Percentiles rank a stretch among this genome's conserved stretches.
phyloP scores from a whole-genome alignment of 1,140 invertebrate genomes.

The Zaprionus capensis region DNA sequence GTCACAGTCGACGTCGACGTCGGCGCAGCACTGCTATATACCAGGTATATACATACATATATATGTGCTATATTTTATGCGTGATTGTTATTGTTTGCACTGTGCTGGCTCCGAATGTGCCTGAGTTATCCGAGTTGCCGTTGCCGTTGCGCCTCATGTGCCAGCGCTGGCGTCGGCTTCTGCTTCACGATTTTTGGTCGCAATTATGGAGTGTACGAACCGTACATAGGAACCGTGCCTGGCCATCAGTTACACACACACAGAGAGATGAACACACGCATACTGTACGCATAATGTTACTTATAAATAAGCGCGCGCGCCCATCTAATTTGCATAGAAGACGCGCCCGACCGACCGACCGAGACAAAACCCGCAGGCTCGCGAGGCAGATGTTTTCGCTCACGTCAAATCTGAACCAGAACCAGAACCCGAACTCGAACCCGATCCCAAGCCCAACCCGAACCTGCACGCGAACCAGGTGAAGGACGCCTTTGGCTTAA shows the following conservation, averaged over 20 bases:
- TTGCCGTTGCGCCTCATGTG: constrained; percentile 65
- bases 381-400: constrained; percentile 69
- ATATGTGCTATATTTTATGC: constrained; percentile 60
- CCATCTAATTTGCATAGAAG: constrained; percentile 76
- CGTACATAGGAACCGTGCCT: constrained; percentile 16
- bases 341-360: constrained; percentile 23
- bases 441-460: constrained; percentile 1
- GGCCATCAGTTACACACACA: constrained; percentile 28
- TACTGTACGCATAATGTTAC: constrained; percentile 70
- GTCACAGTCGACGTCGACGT: background rate
- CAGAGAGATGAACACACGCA: constrained; percentile 12
- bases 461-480: constrained; percentile 16
- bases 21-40: background rate
- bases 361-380: constrained; percentile 53
- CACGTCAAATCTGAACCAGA: constrained; percentile 33
- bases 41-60: background rate
- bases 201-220: constrained; percentile 58
- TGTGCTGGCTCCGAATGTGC: constrained; percentile 56
- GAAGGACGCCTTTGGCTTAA: constrained; percentile 12
- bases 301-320: constrained; percentile 74
- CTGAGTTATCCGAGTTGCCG: constrained; percentile 51
- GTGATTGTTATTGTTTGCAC: constrained; percentile 78
- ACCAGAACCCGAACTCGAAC: constrained; percentile 11
- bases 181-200: constrained; percentile 58
- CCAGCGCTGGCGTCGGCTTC: constrained; percentile 27